phyloP scores from a whole-genome alignment of 2,888 invertebrate species.

The Drosophila longiperda region DNA sequence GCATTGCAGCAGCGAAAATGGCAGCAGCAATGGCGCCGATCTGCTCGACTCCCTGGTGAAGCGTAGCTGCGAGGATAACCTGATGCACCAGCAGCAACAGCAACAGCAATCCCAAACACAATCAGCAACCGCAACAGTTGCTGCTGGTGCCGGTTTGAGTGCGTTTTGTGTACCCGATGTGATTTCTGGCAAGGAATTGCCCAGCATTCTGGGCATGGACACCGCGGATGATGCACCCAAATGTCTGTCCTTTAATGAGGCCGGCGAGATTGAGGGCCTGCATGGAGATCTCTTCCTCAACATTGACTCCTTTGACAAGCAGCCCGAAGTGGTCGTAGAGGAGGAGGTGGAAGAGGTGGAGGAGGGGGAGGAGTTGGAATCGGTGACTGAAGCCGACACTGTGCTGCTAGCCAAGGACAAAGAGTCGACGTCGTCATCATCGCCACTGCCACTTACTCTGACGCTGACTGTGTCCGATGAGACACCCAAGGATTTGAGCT shows the following conservation, averaged over 20 bases:
- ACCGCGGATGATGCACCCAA: conserved; percentile 83
- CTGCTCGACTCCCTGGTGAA: conserved; percentile 87
- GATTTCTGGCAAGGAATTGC: conserved; percentile 87
- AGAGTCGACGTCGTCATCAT: neutral
- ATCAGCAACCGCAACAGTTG: conserved; percentile 18
- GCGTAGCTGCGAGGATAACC: conserved; percentile 88
- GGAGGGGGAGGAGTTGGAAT: conserved; percentile 20
- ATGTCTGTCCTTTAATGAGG: conserved; percentile 84
- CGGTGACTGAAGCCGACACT: conserved; percentile 8
- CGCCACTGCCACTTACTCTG: neutral
- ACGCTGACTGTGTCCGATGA: conserved; percentile 84
- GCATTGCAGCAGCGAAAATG: conserved; percentile 84
- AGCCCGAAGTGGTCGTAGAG: conserved; percentile 41
- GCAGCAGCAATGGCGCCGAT: conserved; percentile 85
- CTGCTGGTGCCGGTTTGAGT: conserved; percentile 44
- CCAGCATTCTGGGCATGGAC: conserved; percentile 88
- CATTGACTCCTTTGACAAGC: conserved; percentile 75
- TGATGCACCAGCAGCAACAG: conserved; percentile 77
- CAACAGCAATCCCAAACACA: conserved; percentile 3
- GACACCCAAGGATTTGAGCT: conserved; percentile 87
- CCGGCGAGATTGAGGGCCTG: conserved; percentile 84
- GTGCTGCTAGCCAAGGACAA: conserved; percentile 52
- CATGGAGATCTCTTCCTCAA: conserved; percentile 83
- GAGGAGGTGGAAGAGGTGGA: conserved; percentile 6
- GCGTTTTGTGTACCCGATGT: conserved; percentile 67